Evolutionary conservation across 2,888 invertebrate species (phyloP).

Genomic region (Drosophila subquinaria): DNA sequence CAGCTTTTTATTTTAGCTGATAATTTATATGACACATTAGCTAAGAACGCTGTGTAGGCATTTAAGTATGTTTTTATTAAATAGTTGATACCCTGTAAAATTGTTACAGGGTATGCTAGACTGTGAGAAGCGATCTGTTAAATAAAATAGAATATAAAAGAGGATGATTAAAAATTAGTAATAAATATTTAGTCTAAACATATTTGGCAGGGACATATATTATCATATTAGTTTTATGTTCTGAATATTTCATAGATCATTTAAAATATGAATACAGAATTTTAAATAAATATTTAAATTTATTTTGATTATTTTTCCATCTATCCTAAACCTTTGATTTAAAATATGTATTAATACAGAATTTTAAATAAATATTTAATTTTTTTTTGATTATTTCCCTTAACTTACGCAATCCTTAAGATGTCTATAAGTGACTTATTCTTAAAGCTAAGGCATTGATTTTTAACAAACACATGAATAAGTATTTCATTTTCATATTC

Average conservation of each 20-base stretch:
- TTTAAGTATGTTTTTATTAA: slow-evolving; percentile 11
- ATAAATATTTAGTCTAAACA: not conserved
- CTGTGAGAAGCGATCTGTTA: not conserved
- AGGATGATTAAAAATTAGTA: not conserved
- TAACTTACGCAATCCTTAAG: not conserved
- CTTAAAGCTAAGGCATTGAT: not conserved
- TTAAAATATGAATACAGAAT: no score
- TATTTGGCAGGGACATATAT: no score
- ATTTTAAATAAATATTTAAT: no score
- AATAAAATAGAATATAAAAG: not conserved
- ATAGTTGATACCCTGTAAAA: not conserved
- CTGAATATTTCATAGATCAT: not conserved
- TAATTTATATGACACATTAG: slow-evolving; percentile 70
- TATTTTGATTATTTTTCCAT: not conserved
- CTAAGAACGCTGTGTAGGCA: slow-evolving; percentile 15
- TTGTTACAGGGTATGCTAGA: not conserved
- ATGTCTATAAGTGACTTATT: not conserved
- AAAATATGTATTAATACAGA: no score
- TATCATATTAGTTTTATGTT: no score
- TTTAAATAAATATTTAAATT: not conserved
- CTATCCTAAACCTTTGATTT: not conserved
- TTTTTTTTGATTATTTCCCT: no score
- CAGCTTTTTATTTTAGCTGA: slow-evolving; percentile 34
- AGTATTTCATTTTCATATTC: not conserved
- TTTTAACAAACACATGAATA: not conserved